Conservation (phyloP, 2,888 invertebrate species). For the Lepas anatifera region DNA sequence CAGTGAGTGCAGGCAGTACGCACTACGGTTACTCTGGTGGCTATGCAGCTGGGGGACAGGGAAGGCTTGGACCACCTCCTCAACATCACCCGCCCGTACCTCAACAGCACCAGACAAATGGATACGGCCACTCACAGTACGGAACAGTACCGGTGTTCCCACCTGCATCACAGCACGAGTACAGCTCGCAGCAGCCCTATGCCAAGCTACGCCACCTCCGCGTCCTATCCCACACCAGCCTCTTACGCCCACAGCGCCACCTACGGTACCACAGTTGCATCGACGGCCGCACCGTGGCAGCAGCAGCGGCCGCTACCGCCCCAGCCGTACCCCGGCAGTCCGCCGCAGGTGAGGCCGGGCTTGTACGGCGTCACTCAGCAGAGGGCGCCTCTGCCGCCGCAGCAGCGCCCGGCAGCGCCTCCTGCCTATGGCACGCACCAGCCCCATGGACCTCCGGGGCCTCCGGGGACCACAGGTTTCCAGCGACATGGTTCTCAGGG, state of each 20-base stretch:
- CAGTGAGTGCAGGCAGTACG: not conserved
- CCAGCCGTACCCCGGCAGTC: not conserved
- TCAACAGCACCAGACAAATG: not conserved
- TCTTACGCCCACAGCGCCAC: not conserved
- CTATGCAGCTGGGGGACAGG: not conserved
- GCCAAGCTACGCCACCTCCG: not conserved
- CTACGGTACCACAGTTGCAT: not conserved
- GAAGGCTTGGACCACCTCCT: not conserved
- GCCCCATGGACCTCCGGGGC: not conserved
- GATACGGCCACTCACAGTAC: not conserved
- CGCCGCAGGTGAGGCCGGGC: not conserved
- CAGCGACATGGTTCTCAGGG: not conserved
- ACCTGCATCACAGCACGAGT: not conserved
- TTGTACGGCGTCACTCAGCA: not conserved
- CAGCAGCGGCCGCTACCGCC: slow-evolving; percentile 4
- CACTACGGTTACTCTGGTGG: slow-evolving; percentile 4
- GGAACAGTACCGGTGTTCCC: not conserved
- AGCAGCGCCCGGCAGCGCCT: not conserved
- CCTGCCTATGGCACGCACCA: not conserved
- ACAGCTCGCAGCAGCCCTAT: no score
- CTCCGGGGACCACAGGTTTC: no score
- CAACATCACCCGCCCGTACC: not conserved
- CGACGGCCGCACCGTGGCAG: not conserved
- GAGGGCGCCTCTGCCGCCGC: not conserved
- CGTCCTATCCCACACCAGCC: not conserved